Evolutionary conservation across 2,113 vertebrate species (phyloP).

Genomic region (Pteronura brasiliensis): DNA sequence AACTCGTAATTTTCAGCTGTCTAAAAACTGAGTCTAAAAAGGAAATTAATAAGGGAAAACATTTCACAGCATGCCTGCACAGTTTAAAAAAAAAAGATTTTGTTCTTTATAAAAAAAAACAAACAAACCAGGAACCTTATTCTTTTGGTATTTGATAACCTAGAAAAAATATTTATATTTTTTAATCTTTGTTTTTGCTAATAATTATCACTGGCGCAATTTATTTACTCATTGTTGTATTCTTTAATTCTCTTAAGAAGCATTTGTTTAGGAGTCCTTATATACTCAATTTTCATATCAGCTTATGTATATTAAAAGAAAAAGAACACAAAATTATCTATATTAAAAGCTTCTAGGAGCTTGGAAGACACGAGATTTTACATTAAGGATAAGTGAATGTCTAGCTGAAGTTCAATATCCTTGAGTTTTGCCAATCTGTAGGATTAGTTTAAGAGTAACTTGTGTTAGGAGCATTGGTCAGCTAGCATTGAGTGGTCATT

Average conservation of each 20-base stretch:
- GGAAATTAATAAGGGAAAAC: slow-evolving; percentile 63
- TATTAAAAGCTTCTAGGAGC: background rate
- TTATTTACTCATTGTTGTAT: background rate
- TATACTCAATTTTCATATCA: background rate
- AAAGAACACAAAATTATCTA: background rate
- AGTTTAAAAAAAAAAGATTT: background rate
- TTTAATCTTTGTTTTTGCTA: background rate
- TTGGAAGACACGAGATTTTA: background rate
- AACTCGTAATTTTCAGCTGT: slow-evolving; percentile 51
- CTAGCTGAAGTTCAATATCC: background rate
- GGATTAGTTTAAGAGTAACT: background rate
- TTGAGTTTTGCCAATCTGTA: background rate
- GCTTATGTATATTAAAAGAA: background rate
- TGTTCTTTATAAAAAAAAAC: background rate
- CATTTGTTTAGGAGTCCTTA: background rate
- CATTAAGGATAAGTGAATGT: background rate
- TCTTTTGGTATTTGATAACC: slow-evolving; percentile 32
- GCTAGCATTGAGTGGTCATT: background rate
- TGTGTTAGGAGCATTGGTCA: background rate
- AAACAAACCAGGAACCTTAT: background rate
- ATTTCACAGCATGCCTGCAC: slow-evolving; percentile 36
- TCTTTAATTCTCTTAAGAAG: background rate
- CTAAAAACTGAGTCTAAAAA: background rate
- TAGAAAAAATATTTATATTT: slow-evolving; percentile 16
- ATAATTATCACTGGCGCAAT: background rate